These are phyloP conservation scores for Upupa epops DNA, from an alignment of 2,113 vertebrate species.

Conservation along the genomic window DNA sequence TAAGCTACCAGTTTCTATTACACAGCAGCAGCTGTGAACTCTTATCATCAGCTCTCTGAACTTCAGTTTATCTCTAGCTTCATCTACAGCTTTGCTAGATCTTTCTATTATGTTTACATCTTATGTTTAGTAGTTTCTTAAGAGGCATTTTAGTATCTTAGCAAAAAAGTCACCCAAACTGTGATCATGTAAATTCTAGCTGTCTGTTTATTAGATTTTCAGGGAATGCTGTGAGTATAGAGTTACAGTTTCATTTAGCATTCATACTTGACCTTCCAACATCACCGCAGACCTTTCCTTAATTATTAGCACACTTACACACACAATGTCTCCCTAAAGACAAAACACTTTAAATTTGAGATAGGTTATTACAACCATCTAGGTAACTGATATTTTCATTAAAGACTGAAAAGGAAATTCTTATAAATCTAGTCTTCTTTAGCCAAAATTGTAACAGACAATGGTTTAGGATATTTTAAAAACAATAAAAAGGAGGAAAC, in stretches of 20 bases:
- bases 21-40: neutral
- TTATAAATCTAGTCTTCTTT: neutral
- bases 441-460: neutral
- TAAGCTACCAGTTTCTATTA: neutral
- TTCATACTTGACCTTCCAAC: constrained; percentile 27
- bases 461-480: neutral
- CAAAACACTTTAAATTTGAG: neutral
- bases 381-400: neutral
- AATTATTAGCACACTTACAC: constrained; percentile 48
- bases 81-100: neutral
- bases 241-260: neutral
- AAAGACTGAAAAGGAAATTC: neutral
- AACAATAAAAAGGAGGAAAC: neutral
- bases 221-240: constrained; percentile 27
- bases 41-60: neutral
- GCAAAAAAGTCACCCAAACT: constrained; percentile 13
- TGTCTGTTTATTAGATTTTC: constrained; percentile 30
- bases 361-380: neutral
- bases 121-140: neutral
- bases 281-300: constrained; percentile 9
- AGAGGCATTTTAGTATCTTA: neutral
- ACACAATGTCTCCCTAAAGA: neutral
- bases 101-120: neutral
- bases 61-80: neutral
- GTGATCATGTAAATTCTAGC: neutral